Conservation (phyloP, 2,113 vertebrate genomes). For the Toxostoma redivivum region DNA sequence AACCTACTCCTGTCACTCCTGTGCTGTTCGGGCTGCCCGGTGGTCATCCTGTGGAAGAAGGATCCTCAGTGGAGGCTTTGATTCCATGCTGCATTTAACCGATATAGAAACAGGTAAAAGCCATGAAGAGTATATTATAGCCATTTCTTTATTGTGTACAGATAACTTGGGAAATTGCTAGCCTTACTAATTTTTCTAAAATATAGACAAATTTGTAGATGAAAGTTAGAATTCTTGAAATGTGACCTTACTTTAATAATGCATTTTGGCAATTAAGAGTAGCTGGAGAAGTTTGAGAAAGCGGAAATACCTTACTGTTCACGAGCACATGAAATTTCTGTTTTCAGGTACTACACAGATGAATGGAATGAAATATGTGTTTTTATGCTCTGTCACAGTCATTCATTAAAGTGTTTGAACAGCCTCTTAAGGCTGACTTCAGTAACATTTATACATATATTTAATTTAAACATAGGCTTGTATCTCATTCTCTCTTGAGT, state of each 20-base stretch:
- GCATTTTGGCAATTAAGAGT: background rate
- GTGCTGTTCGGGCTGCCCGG: slow-evolving; percentile 84
- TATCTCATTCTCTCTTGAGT: background rate
- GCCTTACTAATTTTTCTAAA: background rate
- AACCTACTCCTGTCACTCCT: slow-evolving; percentile 78
- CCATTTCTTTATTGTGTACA: background rate
- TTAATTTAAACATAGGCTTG: background rate
- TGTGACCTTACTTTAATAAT: background rate
- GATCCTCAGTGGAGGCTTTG: slow-evolving; percentile 91
- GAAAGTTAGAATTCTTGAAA: background rate
- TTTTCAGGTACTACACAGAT: background rate
- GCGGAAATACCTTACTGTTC: background rate
- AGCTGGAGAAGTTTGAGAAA: background rate
- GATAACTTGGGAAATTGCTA: background rate
- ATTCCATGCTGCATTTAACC: slow-evolving; percentile 82
- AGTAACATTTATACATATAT: background rate
- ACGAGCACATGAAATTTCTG: background rate
- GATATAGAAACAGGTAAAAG: slow-evolving; percentile 90
- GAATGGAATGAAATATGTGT: background rate
- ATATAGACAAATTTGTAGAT: background rate
- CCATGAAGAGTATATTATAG: background rate
- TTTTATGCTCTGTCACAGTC: background rate
- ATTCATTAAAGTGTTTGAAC: background rate
- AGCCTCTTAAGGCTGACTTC: background rate
- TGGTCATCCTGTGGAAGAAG: slow-evolving; percentile 87